These are phyloP conservation scores for Azemiops feae DNA, from an alignment of 2,113 vertebrate species.

Conservation along the genomic window DNA sequence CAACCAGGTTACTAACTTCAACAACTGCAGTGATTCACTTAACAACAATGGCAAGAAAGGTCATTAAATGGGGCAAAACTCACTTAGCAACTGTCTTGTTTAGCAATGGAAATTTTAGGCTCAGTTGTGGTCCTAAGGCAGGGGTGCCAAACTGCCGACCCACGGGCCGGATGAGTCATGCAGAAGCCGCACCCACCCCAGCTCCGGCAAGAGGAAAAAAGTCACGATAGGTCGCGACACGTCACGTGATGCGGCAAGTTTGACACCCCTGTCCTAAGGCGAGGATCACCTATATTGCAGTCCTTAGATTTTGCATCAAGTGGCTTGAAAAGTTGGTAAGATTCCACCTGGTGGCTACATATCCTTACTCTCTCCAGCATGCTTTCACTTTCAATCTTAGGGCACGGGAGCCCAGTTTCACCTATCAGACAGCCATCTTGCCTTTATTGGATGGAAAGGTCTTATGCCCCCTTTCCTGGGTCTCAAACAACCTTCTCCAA, in stretches of 20 bases:
- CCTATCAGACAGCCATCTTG: too few species aligned
- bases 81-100: background rate
- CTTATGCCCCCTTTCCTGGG: background rate
- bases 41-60: background rate
- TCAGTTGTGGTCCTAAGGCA: background rate
- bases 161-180: too few species aligned
- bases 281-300: background rate
- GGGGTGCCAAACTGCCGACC: too few species aligned
- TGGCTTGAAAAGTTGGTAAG: background rate
- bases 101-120: background rate
- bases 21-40: background rate
- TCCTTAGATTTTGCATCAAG: background rate
- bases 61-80: background rate
- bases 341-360: background rate
- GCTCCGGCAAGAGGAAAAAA: too few species aligned
- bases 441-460: background rate
- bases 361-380: background rate
- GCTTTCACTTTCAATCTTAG: background rate
- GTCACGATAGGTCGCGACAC: too few species aligned
- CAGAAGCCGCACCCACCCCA: too few species aligned
- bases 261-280: background rate
- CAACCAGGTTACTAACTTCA: background rate
- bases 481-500: background rate
- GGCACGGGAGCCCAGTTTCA: too few species aligned
- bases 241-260: too few species aligned